phyloP scores from a whole-genome alignment of 2,797 vertebrate genomes.

The Pyrrhura leucotis region DNA sequence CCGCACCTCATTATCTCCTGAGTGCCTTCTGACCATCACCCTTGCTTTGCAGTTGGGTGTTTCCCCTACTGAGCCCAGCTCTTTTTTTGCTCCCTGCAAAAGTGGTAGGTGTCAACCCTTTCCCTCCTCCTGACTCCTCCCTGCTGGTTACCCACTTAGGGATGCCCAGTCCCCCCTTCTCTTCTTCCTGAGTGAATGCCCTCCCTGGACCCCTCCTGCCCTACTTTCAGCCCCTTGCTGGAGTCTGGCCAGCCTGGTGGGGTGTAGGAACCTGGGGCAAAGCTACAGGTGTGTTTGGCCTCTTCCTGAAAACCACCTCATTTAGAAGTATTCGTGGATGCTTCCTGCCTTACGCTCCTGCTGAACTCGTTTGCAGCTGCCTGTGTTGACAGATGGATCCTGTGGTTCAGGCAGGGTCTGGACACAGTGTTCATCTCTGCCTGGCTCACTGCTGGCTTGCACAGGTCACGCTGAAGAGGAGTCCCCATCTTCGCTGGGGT shows the following conservation, averaged over 20 bases:
- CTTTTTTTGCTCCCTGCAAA: not conserved
- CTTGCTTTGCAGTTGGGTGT: not conserved
- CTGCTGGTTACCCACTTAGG: not conserved
- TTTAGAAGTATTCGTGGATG: not conserved
- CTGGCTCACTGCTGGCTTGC: not conserved
- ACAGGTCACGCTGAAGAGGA: fast-evolving
- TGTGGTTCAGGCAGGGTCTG: not conserved
- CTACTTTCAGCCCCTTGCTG: not conserved
- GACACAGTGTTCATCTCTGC: fast-evolving
- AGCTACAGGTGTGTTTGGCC: fast-evolving
- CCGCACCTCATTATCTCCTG: not conserved
- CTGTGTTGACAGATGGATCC: not conserved
- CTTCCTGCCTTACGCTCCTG: not conserved
- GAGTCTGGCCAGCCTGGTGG: fast-evolving
- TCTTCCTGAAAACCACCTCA: not conserved
- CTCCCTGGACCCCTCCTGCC: not conserved
- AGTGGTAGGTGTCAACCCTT: not conserved
- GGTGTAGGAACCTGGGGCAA: not conserved
- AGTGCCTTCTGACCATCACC: not conserved
- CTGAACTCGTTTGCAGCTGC: not conserved
- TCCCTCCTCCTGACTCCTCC: not conserved
- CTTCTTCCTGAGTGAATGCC: not conserved
- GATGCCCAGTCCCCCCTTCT: not conserved
- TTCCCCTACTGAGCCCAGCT: not conserved
- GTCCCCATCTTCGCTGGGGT: not conserved